Conservation (phyloP, 2,888 invertebrate genomes). For the Tetheella fluctuosa region DNA sequence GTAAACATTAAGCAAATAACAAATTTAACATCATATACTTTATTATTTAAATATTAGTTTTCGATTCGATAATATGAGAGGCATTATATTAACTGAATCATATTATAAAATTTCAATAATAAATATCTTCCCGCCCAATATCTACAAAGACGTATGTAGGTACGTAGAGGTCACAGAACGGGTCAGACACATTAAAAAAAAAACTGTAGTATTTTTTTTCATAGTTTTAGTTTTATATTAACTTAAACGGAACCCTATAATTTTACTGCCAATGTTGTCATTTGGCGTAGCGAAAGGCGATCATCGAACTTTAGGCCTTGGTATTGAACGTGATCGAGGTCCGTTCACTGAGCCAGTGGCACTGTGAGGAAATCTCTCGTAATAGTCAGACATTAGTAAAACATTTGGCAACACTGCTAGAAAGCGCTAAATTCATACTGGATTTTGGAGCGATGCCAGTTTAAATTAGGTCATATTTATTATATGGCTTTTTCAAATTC, state of each 20-base stretch:
- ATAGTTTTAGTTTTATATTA: background rate
- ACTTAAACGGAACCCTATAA: background rate
- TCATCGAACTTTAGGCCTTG: constrained; percentile 78
- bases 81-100: too few species aligned
- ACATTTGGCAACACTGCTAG: background rate
- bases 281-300: constrained; percentile 72
- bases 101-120: too few species aligned
- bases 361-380: constrained; percentile 26
- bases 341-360: constrained; percentile 42
- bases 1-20: too few species aligned
- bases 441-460: background rate
- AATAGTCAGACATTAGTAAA: constrained; percentile 6
- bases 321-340: constrained; percentile 71
- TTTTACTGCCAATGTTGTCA: constrained; percentile 17
- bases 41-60: too few species aligned
- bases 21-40: too few species aligned
- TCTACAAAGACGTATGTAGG: too few species aligned
- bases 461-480: background rate
- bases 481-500: too few species aligned
- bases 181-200: too few species aligned
- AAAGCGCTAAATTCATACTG: background rate
- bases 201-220: too few species aligned
- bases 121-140: background rate
- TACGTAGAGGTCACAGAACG: too few species aligned
- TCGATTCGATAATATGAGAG: too few species aligned